Percentiles rank a stretch among this genome's conserved stretches.
phyloP scores from a whole-genome alignment of 2,113 vertebrate genomes.

The Pithys albifrons region DNA sequence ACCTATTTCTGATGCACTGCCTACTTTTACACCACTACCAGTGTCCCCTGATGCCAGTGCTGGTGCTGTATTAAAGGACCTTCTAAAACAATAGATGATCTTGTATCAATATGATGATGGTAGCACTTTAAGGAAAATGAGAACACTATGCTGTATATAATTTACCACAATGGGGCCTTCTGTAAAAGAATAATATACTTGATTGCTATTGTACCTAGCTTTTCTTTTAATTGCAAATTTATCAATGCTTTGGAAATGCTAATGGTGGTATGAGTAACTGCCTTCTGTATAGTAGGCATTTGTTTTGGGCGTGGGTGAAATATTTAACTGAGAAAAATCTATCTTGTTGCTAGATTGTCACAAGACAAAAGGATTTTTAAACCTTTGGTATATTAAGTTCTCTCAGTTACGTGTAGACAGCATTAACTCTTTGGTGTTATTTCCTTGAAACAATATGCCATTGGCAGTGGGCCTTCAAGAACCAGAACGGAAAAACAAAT shows the following conservation, averaged over 20 bases:
- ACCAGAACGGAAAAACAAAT: neutral
- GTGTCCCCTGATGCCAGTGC: slow-evolving; percentile 88
- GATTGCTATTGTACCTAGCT: slow-evolving; percentile 36
- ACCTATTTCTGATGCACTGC: slow-evolving; percentile 88
- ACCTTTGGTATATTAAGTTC: neutral
- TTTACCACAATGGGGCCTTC: slow-evolving; percentile 79
- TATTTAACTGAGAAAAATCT: slow-evolving; percentile 2
- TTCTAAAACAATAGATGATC: slow-evolving; percentile 85
- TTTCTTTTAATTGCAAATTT: slow-evolving; percentile 46
- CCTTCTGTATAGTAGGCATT: neutral
- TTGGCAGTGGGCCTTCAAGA: neutral
- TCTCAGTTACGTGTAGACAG: neutral
- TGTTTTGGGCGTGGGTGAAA: neutral
- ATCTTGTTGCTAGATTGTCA: neutral
- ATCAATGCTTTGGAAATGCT: slow-evolving; percentile 39
- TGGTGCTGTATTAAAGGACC: slow-evolving; percentile 90
- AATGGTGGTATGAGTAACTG: neutral
- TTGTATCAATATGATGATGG: neutral
- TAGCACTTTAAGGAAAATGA: slow-evolving; percentile 77
- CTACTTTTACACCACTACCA: slow-evolving; percentile 93
- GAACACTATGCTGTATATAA: slow-evolving; percentile 67
- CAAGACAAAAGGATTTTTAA: neutral
- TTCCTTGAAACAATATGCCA: neutral
- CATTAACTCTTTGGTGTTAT: slow-evolving; percentile 4
- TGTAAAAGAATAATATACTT: slow-evolving; percentile 61